A percentile compares a stretch with the other conserved stretches of the same genome.
Conservation (phyloP, 2,797 vertebrate genomes). For the Urocyon cinereoargenteus region DNA sequence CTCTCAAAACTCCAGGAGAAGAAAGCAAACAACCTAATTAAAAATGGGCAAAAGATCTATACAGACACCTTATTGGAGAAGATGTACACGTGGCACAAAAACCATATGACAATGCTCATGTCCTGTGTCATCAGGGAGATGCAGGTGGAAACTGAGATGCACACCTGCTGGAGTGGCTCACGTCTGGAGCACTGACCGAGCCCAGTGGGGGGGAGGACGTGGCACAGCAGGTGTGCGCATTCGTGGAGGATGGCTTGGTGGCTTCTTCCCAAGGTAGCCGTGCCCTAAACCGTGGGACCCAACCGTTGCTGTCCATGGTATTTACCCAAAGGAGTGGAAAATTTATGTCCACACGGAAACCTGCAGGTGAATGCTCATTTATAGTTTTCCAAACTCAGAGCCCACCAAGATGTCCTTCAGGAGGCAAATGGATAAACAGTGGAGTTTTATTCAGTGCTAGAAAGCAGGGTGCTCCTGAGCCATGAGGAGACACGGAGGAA, state of each 20-base stretch:
- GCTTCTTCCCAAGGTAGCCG: background rate
- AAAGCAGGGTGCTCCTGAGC: background rate
- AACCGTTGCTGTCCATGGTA: background rate
- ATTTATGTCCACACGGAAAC: background rate
- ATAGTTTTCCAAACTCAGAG: background rate
- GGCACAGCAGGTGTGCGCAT: rapidly evolving
- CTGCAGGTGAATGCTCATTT: background rate
- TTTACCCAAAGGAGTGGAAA: background rate
- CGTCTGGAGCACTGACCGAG: background rate
- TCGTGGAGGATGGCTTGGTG: background rate
- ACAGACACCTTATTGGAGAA: background rate
- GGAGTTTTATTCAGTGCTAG: background rate
- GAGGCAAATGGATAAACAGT: background rate
- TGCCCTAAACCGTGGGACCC: background rate
- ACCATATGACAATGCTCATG: no score
- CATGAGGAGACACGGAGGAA: background rate
- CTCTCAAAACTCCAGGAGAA: background rate
- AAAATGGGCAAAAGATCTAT: background rate
- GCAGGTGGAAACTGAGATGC: background rate
- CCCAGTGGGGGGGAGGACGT: background rate
- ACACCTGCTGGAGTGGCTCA: background rate
- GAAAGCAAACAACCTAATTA: background rate
- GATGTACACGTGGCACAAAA: no score
- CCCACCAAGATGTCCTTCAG: background rate
- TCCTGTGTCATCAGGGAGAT: background rate